Base-by-base conservation (phyloP, 37 sponge, comb jelly and placozoan species). In the Geodia barretti region DNA sequence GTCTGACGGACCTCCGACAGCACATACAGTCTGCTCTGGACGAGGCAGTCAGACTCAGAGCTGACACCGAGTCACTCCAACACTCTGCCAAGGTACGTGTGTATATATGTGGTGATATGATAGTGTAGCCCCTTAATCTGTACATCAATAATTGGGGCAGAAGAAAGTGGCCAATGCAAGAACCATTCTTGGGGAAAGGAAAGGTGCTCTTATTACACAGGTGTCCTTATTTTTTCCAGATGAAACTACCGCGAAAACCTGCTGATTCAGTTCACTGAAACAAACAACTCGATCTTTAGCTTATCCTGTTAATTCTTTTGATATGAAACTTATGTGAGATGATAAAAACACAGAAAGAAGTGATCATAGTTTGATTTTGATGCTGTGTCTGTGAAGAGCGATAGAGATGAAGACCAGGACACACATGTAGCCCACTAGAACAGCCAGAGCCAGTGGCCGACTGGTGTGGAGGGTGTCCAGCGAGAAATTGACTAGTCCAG, bases 401-500 rank as follows among this genome's bases (percentile, higher is more conserved):
- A 38, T 47, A 34, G 80, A 72, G 3, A 90, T 23, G n/a, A 42
- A 30, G n/a, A 47, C 14, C 31, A 95, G 77, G 0, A 60, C 39
- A 2, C 75, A 31, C 86, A 91, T 80, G 65, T 95, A 91, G 21
- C 80, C 33, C 4, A 72, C 4, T 29, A 95, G 58, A 1, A 88
- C 70, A 39, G 39, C 23, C 17, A 95, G 38, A 38, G 66, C 72
- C 2, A 47, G 14, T 1, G 67, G 4, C 0, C 38, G 7, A 41
- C 80, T 29, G 1, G 90, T 70, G 14, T 74, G 32, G 0, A 92
- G 54, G n/a, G 99, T 99, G 72, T 96, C 84, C 41, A 94, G 54
- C 2, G 76, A 68, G 36, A 96, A 68, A 75, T 99, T 99, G 20
- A 96, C 91, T 0, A 86, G 30, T 31, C 99, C 99, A 60, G 99